Evolutionary conservation across 2,113 vertebrate species (phyloP).

Genomic region (Mesitornis unicolor): DNA sequence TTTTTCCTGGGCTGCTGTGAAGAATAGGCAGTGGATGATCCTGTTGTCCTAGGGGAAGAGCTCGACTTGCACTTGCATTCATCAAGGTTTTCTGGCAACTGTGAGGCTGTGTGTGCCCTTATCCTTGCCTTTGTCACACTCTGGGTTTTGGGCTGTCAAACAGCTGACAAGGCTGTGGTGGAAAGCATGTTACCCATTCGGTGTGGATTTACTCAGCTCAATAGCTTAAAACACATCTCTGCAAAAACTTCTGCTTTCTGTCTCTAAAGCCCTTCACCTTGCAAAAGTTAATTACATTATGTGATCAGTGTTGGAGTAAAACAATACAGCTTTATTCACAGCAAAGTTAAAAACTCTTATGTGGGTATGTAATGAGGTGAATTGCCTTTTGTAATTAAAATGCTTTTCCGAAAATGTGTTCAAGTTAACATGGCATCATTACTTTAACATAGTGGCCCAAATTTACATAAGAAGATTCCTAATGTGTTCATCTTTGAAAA

Average conservation of each 20-base stretch:
- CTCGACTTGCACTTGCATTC: constrained; percentile 65
- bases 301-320: not conserved
- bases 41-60: constrained; percentile 59
- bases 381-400: not conserved
- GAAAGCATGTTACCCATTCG: constrained; percentile 20
- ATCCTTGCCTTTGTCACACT: constrained; percentile 70
- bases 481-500: not conserved
- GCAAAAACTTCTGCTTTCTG: not conserved
- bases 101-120: constrained; percentile 10
- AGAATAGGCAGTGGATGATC: constrained; percentile 54
- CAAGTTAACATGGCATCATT: not conserved
- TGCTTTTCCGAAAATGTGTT: not conserved
- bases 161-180: constrained; percentile 45
- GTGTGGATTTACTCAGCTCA: not conserved
- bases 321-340: not conserved
- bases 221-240: not conserved
- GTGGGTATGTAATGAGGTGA: rapidly evolving
- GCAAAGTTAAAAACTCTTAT: not conserved
- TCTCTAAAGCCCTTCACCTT: not conserved
- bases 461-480: not conserved
- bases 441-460: not conserved
- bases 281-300: not conserved
- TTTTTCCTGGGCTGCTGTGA: constrained; percentile 61
- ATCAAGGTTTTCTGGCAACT: constrained; percentile 57
- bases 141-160: constrained; percentile 67